Conservation (phyloP, 2,888 invertebrate species). For the Pomacea canaliculata region DNA sequence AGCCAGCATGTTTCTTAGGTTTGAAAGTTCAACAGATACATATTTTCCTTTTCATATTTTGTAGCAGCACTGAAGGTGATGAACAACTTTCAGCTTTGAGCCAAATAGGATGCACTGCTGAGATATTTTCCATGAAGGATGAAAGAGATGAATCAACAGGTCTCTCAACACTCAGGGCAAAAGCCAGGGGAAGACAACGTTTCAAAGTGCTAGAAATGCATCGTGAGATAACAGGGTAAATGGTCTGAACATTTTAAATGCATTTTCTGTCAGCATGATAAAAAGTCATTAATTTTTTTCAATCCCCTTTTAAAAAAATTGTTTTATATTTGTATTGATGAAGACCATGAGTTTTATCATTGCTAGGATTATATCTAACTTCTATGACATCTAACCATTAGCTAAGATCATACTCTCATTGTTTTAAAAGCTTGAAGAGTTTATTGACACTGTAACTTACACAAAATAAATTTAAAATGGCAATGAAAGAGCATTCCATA, state of each 20-base stretch:
- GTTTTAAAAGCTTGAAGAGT: too few relatives aligned
- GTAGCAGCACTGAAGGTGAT: slow-evolving; percentile 10
- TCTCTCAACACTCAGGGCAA: slow-evolving; percentile 74
- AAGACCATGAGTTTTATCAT: too few relatives aligned
- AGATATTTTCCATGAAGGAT: slow-evolving; percentile 76
- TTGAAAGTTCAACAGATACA: neutral
- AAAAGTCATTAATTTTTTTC: too few relatives aligned
- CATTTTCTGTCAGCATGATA: neutral
- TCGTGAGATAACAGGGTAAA: slow-evolving; percentile 70
- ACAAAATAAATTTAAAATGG: too few relatives aligned
- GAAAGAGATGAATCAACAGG: slow-evolving; percentile 71
- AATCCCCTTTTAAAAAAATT: too few relatives aligned
- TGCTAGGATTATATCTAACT: too few relatives aligned
- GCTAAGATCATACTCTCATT: too few relatives aligned
- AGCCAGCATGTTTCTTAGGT: neutral
- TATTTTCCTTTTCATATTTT: neutral
- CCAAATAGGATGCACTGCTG: slow-evolving; percentile 76
- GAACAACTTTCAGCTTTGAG: slow-evolving; percentile 62
- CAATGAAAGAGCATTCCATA: too few relatives aligned
- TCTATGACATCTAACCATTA: too few relatives aligned
- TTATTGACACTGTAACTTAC: too few relatives aligned
- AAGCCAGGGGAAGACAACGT: slow-evolving; percentile 83
- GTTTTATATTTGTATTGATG: too few relatives aligned
- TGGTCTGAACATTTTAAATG: neutral
- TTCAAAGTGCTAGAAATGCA: slow-evolving; percentile 76